Conservation (phyloP, 2,888 invertebrate species). For the Myathropa florea region DNA sequence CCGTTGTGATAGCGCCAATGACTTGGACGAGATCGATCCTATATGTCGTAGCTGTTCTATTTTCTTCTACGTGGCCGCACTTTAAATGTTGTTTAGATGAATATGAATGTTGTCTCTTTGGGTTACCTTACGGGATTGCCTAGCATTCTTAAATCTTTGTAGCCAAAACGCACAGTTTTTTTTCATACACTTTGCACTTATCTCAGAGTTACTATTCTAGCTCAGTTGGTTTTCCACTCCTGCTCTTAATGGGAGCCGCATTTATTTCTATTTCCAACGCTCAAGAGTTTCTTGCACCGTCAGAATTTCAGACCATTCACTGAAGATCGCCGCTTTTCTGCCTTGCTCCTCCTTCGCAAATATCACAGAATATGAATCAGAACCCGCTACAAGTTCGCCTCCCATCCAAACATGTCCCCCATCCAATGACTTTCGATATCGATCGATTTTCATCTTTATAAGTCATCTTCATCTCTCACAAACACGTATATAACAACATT, state of each 20-base stretch:
- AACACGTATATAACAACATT: conserved; percentile 71
- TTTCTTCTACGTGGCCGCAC: too few relatives aligned
- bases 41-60: too few relatives aligned
- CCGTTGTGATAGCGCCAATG: too few relatives aligned
- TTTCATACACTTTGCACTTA: not conserved
- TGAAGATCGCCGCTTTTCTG: not conserved
- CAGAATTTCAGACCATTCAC: not conserved
- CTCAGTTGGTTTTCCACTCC: not conserved
- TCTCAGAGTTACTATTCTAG: not conserved
- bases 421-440: not conserved
- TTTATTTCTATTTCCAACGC: too few relatives aligned
- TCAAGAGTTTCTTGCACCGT: too few relatives aligned
- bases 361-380: not conserved
- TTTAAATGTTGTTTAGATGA: not conserved
- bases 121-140: not conserved
- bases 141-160: not conserved
- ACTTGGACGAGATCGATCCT: too few relatives aligned
- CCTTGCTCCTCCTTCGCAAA: not conserved
- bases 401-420: not conserved
- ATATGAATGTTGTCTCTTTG: not conserved
- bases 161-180: not conserved
- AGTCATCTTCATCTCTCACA: conserved; percentile 34
- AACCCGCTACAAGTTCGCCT: not conserved
- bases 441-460: not conserved
- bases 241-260: too few relatives aligned